These are phyloP conservation scores for Xyliphius kryptos DNA, from an alignment of 2,113 vertebrate genomes.

Conservation along the genomic window DNA sequence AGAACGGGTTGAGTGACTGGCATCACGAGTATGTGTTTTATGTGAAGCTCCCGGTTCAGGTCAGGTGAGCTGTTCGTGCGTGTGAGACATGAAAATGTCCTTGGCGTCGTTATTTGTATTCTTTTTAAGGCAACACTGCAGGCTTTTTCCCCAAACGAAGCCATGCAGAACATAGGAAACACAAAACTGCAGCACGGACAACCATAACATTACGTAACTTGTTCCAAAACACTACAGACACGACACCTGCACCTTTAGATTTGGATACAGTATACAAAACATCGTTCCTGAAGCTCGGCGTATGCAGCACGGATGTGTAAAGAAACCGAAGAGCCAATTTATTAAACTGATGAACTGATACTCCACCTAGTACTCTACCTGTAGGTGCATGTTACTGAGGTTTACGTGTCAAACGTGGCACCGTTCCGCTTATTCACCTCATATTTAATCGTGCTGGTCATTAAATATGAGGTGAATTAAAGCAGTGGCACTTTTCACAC, in stretches of 20 bases:
- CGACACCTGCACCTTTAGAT: neutral
- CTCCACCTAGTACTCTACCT: neutral
- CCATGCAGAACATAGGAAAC: neutral
- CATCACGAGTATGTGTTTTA: conserved; percentile 2
- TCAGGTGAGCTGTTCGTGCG: conserved; percentile 12
- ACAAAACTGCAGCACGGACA: conserved; percentile 15
- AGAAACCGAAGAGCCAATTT: neutral
- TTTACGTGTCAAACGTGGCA: too few species aligned
- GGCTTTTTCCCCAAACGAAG: conserved; percentile 15
- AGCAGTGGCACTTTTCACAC: too few species aligned
- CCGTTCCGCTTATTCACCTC: too few species aligned
- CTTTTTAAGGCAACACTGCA: conserved; percentile 5
- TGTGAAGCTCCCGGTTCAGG: neutral
- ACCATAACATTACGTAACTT: conserved; percentile 18
- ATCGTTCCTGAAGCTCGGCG: neutral
- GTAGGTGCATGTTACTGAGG: too few species aligned
- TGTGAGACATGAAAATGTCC: neutral
- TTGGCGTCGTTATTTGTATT: conserved; percentile 4
- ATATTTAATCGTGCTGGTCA: too few species aligned
- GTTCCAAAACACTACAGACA: conserved; percentile 15
- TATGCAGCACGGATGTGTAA: neutral
- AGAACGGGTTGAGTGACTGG: conserved; percentile 27
- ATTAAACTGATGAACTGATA: neutral
- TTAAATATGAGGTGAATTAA: too few species aligned
- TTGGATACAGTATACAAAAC: neutral